Percentiles rank a stretch among this genome's conserved stretches.
phyloP scores from a whole-genome alignment of 2,888 invertebrate species.

The Cecidostiba fungosa region DNA sequence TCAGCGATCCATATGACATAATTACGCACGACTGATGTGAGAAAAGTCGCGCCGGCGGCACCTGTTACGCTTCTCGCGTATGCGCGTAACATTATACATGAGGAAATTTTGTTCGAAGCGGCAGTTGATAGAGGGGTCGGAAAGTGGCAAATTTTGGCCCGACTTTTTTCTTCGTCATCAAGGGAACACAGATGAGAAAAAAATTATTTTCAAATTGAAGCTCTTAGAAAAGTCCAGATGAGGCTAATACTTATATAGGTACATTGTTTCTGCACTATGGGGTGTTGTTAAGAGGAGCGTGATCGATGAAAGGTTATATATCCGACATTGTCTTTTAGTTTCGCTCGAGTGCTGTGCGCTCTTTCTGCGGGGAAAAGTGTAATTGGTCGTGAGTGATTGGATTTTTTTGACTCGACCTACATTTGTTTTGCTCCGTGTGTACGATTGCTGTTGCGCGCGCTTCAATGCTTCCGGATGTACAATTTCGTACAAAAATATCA shows the following conservation, averaged over 20 bases:
- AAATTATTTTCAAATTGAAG: too few species aligned
- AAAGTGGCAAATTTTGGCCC: too few species aligned
- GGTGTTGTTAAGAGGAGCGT: background rate
- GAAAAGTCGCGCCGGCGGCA: background rate
- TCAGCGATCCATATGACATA: background rate
- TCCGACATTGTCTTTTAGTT: background rate
- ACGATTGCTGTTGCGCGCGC: background rate
- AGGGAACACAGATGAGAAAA: too few species aligned
- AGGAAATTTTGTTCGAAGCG: too few species aligned
- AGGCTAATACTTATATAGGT: too few species aligned
- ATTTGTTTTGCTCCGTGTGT: too few species aligned
- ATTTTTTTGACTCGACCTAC: background rate
- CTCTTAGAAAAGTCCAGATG: too few species aligned
- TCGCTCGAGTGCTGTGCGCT: background rate
- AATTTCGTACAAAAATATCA: too few species aligned
- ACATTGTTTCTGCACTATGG: too few species aligned
- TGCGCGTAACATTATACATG: background rate
- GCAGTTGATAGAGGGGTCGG: too few species aligned
- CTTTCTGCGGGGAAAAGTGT: background rate
- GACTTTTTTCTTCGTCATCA: too few species aligned
- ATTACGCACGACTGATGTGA: constrained; percentile 14
- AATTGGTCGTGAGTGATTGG: constrained; percentile 9
- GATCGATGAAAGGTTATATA: background rate
- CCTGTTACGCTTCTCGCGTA: background rate
- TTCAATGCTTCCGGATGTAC: too few species aligned